Evolutionary conservation across 2,113 vertebrate species (phyloP).

Genomic region (Nansenia antarctica): DNA sequence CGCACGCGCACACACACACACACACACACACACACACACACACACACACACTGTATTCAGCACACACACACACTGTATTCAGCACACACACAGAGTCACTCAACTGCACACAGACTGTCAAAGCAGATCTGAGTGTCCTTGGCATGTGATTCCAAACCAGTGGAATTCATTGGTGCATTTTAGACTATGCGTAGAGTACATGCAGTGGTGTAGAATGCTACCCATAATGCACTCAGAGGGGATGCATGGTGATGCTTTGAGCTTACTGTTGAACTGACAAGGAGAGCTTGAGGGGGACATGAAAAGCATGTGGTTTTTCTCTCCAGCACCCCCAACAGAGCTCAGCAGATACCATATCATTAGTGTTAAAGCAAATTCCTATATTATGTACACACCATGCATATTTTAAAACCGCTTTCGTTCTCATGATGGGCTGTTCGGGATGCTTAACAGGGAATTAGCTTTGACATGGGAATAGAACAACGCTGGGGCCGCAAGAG

Average conservation of each 20-base stretch:
- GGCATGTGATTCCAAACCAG: too few species aligned
- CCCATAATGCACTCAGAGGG: conserved; percentile 10
- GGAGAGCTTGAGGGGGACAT: conserved; percentile 19
- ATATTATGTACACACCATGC: conserved; percentile 40
- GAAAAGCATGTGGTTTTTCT: conserved; percentile 8
- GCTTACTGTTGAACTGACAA: conserved; percentile 19
- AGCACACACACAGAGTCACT: neutral
- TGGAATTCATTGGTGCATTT: too few species aligned
- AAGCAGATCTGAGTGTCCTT: too few species aligned
- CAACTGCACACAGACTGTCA: neutral
- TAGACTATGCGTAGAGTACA: conserved; percentile 13
- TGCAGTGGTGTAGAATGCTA: conserved; percentile 38
- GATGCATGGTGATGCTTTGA: conserved; percentile 17
- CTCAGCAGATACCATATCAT: conserved; percentile 25
- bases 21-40: conserved; percentile 10
- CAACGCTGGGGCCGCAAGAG: conserved; percentile 25
- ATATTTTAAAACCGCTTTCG: conserved; percentile 38
- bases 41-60: neutral
- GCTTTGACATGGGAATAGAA: conserved; percentile 27
- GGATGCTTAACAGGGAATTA: conserved; percentile 19
- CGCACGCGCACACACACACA: conserved; percentile 7
- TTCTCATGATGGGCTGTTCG: conserved; percentile 9
- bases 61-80: neutral
- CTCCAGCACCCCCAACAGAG: neutral
- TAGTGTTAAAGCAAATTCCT: conserved; percentile 41